A percentile compares a stretch with the other conserved stretches of the same genome.
These are phyloP conservation scores for Zaprionus vittiger DNA, from an alignment of 1,140 invertebrate species.

Conservation along the genomic window DNA sequence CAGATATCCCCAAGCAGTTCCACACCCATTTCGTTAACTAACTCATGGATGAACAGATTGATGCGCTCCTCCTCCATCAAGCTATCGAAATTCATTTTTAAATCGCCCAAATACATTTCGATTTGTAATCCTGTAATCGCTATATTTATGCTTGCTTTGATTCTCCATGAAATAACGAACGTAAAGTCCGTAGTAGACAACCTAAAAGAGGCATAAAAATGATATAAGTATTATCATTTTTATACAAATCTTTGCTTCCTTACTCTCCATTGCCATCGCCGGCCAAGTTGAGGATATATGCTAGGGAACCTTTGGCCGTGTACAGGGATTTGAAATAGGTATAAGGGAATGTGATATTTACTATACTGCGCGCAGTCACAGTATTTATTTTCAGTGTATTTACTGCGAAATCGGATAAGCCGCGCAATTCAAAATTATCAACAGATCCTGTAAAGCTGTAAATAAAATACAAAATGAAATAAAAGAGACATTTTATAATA, in stretches of 20 bases:
- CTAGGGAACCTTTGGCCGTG: constrained; percentile 75
- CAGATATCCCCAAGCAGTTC: constrained; percentile 72
- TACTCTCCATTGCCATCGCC: constrained; percentile 77
- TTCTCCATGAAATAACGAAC: constrained; percentile 51
- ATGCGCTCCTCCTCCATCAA: constrained; percentile 70
- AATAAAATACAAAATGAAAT: background rate
- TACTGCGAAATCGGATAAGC: constrained; percentile 68
- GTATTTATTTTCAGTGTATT: constrained; percentile 45
- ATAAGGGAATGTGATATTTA: constrained; percentile 65
- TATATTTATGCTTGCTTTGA: constrained; percentile 41
- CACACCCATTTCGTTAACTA: constrained; percentile 73
- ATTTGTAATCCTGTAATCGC: constrained; percentile 60
- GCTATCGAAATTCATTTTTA: constrained; percentile 68
- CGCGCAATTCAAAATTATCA: constrained; percentile 62
- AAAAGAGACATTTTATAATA: background rate
- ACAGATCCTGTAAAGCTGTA: constrained; percentile 67
- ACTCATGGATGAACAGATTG: constrained; percentile 62
- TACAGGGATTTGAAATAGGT: constrained; percentile 69
- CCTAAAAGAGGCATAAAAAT: constrained; percentile 32
- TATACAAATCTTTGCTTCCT: constrained; percentile 11
- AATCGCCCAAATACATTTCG: constrained; percentile 51
- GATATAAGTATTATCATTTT: background rate
- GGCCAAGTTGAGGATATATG: constrained; percentile 67
- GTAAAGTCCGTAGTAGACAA: constrained; percentile 46
- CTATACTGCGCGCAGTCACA: constrained; percentile 36